Evolutionary conservation across 2,113 vertebrate species (phyloP).

Genomic region (Otocyon megalotis): DNA sequence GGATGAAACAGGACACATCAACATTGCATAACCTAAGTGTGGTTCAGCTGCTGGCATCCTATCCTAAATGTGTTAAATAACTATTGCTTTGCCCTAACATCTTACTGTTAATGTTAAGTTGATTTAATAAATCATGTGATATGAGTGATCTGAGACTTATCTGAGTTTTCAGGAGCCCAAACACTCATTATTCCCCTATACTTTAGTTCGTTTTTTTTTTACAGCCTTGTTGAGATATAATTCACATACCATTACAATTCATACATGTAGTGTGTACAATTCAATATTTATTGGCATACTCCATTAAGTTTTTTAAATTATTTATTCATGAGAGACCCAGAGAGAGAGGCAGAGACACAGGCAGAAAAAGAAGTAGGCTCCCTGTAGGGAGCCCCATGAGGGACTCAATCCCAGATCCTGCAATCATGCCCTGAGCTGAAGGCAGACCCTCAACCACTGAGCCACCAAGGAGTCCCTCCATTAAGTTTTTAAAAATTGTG

Average conservation of each 20-base stretch:
- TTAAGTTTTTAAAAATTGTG: not conserved
- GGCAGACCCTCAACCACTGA: no score
- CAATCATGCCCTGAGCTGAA: no score
- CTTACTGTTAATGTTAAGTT: not conserved
- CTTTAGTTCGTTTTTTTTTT: not conserved
- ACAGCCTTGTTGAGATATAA: not conserved
- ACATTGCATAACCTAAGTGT: not conserved
- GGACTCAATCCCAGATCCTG: no score
- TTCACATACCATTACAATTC: not conserved
- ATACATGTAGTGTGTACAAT: not conserved
- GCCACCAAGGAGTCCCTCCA: not conserved
- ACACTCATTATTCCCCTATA: not conserved
- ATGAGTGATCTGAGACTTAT: not conserved
- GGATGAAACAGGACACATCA: not conserved
- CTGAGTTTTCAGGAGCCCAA: not conserved
- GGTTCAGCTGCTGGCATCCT: not conserved
- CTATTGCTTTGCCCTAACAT: not conserved
- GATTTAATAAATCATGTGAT: slow-evolving; percentile 1
- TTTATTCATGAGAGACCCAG: no score
- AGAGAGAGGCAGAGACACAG: no score
- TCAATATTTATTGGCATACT: slow-evolving; percentile 17
- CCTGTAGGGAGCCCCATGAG: no score
- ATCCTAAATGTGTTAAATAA: not conserved
- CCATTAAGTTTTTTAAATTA: not conserved
- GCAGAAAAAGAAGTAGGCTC: no score